phyloP scores from a whole-genome alignment of 2,888 invertebrate genomes.

The Ormyrus labotus region DNA sequence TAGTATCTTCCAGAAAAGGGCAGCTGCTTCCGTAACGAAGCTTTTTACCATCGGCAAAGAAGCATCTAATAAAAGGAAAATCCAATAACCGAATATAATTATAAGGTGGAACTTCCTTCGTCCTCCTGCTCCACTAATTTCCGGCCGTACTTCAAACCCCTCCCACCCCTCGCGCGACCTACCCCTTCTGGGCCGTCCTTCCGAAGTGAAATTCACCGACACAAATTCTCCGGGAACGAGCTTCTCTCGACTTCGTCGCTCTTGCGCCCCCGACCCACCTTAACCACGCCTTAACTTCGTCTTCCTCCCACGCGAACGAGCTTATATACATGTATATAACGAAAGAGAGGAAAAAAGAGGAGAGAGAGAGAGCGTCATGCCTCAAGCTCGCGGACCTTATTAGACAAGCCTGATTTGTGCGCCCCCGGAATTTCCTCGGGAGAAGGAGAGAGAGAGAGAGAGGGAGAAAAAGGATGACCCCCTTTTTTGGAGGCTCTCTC shows the following conservation, averaged over 20 bases:
- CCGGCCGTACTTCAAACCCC: slow-evolving; percentile 23
- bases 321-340: not conserved
- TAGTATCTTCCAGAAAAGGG: no score
- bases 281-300: slow-evolving; percentile 33
- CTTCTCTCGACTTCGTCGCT: slow-evolving; percentile 28
- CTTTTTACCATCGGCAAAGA: not conserved
- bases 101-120: not conserved
- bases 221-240: slow-evolving; percentile 26
- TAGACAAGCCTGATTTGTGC: slow-evolving; percentile 71
- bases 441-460: not conserved
- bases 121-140: slow-evolving; percentile 16
- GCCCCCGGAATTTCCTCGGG: slow-evolving; percentile 44
- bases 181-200: slow-evolving; percentile 13
- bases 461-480: not conserved
- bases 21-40: not conserved
- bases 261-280: not conserved
- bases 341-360: slow-evolving; percentile 16
- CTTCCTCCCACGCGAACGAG: not conserved
- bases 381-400: slow-evolving; percentile 70
- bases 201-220: slow-evolving; percentile 33
- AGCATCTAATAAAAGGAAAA: not conserved
- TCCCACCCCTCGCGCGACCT: not conserved
- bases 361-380: slow-evolving; percentile 51
- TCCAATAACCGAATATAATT: not conserved
- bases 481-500: not conserved